Conservation (phyloP, 2,113 vertebrate species). For the Nesogale talazaci region DNA sequence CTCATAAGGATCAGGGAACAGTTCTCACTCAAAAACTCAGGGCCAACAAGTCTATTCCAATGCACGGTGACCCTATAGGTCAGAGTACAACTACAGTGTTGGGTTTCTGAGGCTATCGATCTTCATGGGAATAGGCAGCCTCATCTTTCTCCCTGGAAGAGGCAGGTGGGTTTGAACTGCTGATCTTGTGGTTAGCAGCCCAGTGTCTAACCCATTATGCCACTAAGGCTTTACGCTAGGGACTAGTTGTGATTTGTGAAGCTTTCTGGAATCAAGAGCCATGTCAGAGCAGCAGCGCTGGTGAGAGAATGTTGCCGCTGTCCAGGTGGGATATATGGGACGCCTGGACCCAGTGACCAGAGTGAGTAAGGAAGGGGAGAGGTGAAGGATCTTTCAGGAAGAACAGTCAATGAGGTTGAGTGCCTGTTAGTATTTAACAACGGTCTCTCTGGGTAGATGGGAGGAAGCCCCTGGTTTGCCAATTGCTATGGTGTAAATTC, state of each 20-base stretch:
- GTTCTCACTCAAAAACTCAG: too few species aligned
- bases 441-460: not conserved
- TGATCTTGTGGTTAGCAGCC: too few species aligned
- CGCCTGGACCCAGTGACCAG: not conserved
- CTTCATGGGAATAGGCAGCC: too few species aligned
- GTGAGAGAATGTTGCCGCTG: too few species aligned
- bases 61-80: too few species aligned
- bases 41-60: too few species aligned
- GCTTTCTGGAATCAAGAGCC: not conserved
- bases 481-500: rapidly evolving
- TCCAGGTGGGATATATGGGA: not conserved
- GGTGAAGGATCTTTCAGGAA: rapidly evolving
- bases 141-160: too few species aligned
- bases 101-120: too few species aligned
- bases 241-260: not conserved
- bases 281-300: not conserved
- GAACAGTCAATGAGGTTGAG: not conserved
- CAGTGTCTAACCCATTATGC: too few species aligned
- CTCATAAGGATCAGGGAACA: not conserved
- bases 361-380: not conserved
- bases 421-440: not conserved
- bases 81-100: too few species aligned
- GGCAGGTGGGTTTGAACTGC: too few species aligned
- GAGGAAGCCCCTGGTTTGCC: not conserved
- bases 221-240: not conserved